Base-by-base conservation (phyloP, 2,113 vertebrate genomes). In the Erythrolamprus reginae region DNA sequence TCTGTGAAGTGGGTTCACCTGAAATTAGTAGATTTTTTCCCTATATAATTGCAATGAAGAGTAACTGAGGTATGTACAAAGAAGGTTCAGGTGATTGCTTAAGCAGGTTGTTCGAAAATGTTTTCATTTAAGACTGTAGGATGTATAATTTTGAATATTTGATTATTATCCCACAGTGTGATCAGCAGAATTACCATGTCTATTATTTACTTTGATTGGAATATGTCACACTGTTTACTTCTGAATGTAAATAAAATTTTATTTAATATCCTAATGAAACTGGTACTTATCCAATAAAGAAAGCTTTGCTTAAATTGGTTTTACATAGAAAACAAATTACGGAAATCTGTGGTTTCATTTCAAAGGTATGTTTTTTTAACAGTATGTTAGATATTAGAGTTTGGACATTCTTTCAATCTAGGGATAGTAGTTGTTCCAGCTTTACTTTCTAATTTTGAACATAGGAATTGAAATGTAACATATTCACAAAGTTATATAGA, bases 201-300 rank as follows among this genome's bases (percentile, higher is more conserved):
- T 33, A 88, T 23, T 10, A 0, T 0, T 12, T 45, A 82, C 9
- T 93, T 89, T 56, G 58, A 21, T 90, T 23, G 33, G 3, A 88
- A 88, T 33, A 90, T 58, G 28, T 47, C 26, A 26, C 51, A 26
- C 21, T 8, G 5, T 82, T 53, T 84, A 38, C 12, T 84, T 50
- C 45, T 50, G 82, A 48, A 48, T n/a, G 7, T 65, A 65, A 47
- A 28, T 88, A 28, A 15, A 13, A 24, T 61, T 88, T 3, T 19
- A 28, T 48, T 47, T 61, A 3, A 21, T 86, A 12, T 56, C 38
- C 26, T 38, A 87, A 42, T 87, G 55, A 42, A 53, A 51, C 9
- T 86, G 45, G 50, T 42, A 53, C 3, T 56, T 90, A 23, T 56
- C 90, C 90, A 93, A 86, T 86, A 85, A 92, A 92, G 88, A 26